Conservation (phyloP, 2,113 vertebrate species). For the Neolamprologus modestus region DNA sequence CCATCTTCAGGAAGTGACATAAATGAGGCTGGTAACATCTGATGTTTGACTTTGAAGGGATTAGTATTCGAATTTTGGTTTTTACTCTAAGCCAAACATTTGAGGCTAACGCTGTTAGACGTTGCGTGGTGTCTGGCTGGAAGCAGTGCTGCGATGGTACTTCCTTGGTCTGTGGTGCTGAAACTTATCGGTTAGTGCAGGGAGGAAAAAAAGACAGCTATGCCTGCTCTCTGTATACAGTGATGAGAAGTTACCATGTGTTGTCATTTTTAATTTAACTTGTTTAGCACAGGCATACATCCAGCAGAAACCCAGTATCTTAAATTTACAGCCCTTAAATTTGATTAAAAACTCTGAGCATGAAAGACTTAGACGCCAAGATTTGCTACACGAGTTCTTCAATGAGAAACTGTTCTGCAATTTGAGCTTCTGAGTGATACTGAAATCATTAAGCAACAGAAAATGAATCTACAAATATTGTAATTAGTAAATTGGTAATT, state of each 20-base stretch:
- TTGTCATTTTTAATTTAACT: not conserved
- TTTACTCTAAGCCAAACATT: not conserved
- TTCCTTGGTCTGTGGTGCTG: constrained; percentile 41
- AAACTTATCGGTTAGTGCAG: not conserved
- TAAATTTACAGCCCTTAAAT: not conserved
- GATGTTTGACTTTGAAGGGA: not conserved
- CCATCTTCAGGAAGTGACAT: not conserved
- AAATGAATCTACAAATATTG: not conserved
- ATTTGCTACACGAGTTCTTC: not conserved
- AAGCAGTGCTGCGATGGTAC: not conserved
- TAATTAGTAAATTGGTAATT: not conserved
- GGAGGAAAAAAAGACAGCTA: not conserved
- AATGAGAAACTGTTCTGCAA: not conserved
- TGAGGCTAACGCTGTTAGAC: not conserved
- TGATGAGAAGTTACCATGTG: not conserved
- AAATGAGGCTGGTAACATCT: not conserved
- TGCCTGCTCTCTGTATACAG: not conserved
- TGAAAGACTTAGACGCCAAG: not conserved
- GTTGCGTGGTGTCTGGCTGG: not conserved
- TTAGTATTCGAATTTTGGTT: not conserved
- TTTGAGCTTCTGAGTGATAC: not conserved
- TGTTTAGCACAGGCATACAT: not conserved
- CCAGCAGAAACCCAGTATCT: not conserved
- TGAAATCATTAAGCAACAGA: not conserved
- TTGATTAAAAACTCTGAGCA: not conserved